These are phyloP conservation scores for Corella eumyota DNA, from an alignment of 23 tunicate genomes.

Conservation along the genomic window DNA sequence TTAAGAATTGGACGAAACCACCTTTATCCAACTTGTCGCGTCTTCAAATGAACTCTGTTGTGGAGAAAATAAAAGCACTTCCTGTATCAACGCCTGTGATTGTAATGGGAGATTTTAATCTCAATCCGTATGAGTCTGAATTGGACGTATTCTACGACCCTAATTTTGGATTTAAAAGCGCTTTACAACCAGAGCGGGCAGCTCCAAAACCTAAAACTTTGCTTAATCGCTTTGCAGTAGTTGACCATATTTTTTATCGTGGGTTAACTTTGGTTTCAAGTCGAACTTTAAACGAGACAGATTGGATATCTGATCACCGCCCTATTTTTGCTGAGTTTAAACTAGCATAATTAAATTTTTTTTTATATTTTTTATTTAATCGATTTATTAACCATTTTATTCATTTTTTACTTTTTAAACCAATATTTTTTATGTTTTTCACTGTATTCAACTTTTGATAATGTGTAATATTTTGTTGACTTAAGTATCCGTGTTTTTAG, in stretches of 20 bases:
- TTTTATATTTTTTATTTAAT: no score
- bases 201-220: conserved; percentile 22
- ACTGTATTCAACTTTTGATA: no score
- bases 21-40: conserved; percentile 30
- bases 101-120: conserved; percentile 70
- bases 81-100: conserved; percentile 21
- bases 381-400: no score
- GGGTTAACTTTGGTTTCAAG: conserved; percentile 22
- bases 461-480: no score
- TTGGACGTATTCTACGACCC: conserved; percentile 33
- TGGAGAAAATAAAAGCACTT: conserved; percentile 3
- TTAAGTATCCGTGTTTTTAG: no score
- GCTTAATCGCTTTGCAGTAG: conserved; percentile 35
- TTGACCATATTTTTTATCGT: conserved; percentile 72
- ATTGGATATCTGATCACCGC: conserved; percentile 53
- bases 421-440: no score
- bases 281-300: conserved; percentile 4
- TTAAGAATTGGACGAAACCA: conserved; percentile 68
- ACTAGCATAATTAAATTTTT: no score
- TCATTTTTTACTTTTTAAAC: no score
- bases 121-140: conserved; percentile 63
- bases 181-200: conserved; percentile 15
- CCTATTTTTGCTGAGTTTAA: conserved; percentile 58
- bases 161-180: conserved; percentile 45
- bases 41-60: conserved; percentile 31